A percentile compares a stretch with the other conserved stretches of the same genome.
Conservation (phyloP, 2,888 invertebrate species). For the Cataglyphis cursor region DNA sequence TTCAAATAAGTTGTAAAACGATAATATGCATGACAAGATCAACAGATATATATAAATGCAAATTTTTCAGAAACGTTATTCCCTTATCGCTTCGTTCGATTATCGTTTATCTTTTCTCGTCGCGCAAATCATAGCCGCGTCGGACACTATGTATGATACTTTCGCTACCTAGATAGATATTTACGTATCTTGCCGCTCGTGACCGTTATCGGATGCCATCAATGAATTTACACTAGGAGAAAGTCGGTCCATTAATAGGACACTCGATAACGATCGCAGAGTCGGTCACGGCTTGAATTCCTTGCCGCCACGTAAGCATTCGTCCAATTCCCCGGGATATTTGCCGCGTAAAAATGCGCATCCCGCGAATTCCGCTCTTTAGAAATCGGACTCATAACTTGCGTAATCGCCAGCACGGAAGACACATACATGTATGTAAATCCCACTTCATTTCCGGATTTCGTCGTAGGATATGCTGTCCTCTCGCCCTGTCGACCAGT, state of each 20-base stretch:
- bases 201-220: constrained; percentile 67
- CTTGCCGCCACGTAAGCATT: constrained; percentile 62
- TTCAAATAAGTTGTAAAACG: background rate
- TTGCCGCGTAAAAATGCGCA: background rate
- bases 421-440: constrained; percentile 32
- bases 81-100: background rate
- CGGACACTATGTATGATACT: constrained; percentile 6
- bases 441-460: constrained; percentile 31
- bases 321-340: constrained; percentile 50
- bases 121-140: background rate
- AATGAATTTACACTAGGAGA: constrained; percentile 70
- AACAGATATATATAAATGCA: background rate
- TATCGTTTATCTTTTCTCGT: background rate
- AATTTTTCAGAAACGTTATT: constrained; percentile 1
- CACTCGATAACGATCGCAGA: constrained; percentile 69
- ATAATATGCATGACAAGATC: background rate
- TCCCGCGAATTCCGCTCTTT: constrained; percentile 29
- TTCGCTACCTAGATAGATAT: constrained; percentile 25
- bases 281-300: constrained; percentile 63
- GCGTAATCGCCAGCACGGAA: constrained; percentile 27
- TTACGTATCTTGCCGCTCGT: constrained; percentile 34
- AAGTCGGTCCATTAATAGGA: constrained; percentile 76
- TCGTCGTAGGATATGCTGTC: constrained; percentile 82
- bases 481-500: constrained; percentile 82
- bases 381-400: constrained; percentile 40